A percentile compares a stretch with the other conserved stretches of the same genome.
Evolutionary conservation across 2,113 vertebrate genomes (phyloP).

Genomic region (Ceyx margarethae): DNA sequence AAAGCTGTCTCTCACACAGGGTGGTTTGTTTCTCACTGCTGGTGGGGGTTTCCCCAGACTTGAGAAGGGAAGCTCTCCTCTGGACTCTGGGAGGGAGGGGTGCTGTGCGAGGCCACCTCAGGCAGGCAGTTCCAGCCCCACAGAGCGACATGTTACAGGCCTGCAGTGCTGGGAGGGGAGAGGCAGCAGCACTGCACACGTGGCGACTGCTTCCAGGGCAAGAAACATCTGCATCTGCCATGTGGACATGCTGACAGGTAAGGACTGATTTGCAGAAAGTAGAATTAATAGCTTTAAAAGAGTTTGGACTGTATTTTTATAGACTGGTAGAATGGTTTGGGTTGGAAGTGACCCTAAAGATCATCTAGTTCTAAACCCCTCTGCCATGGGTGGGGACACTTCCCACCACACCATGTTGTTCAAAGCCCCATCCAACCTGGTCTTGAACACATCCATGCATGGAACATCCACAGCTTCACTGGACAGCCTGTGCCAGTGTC

Average conservation of each 20-base stretch:
- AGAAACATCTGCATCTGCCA: not conserved
- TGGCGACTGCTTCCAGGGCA: not conserved
- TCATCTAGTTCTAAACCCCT: no score
- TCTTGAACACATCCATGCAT: no score
- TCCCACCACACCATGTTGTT: no score
- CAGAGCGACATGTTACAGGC: not conserved
- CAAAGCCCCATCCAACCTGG: no score
- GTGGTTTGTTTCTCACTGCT: rapidly evolving
- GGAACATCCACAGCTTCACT: no score
- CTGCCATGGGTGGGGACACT: no score
- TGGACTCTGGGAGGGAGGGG: no score
- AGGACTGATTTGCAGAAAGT: not conserved
- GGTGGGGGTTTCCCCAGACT: not conserved
- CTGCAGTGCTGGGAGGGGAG: not conserved
- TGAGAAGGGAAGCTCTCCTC: not conserved
- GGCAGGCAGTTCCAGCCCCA: not conserved
- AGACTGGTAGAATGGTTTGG: not conserved
- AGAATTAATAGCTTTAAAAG: not conserved
- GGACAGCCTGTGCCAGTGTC: no score
- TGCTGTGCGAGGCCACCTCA: not conserved
- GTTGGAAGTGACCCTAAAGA: no score
- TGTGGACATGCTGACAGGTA: not conserved
- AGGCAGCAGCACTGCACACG: not conserved
- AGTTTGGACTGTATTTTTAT: not conserved
- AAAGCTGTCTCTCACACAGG: rapidly evolving